Evolutionary conservation across 1,140 invertebrate species (phyloP).

Genomic region (Drosophila sp.): DNA sequence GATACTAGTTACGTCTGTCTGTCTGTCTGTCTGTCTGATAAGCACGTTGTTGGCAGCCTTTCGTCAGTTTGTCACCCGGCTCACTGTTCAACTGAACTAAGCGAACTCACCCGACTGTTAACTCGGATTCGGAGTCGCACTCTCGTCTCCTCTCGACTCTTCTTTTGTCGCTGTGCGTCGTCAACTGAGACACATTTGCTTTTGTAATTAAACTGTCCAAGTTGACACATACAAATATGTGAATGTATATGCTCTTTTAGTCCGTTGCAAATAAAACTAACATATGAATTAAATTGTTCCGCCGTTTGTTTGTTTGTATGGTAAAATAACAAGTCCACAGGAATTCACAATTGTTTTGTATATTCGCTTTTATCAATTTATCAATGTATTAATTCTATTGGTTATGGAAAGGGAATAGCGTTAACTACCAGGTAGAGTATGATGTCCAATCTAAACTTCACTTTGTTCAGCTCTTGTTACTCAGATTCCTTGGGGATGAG

Average conservation of each 20-base stretch:
- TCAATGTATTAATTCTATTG: background rate
- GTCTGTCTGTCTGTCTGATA: conserved; percentile 53
- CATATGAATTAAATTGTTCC: conserved; percentile 17
- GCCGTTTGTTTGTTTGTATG: conserved; percentile 35
- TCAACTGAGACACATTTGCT: conserved; percentile 31
- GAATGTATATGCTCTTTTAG: background rate
- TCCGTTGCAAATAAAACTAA: conserved; percentile 2
- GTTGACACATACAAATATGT: conserved; percentile 19
- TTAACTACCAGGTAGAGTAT: background rate
- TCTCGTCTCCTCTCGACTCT: background rate
- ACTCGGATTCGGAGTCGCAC: background rate
- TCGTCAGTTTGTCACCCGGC: conserved; percentile 63
- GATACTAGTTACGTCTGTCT: background rate
- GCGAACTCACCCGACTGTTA: conserved; percentile 13
- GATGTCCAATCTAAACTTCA: background rate
- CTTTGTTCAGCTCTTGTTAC: background rate
- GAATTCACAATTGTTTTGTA: conserved; percentile 14
- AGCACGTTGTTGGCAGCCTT: conserved; percentile 61
- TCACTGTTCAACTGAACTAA: conserved; percentile 11
- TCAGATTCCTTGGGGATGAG: background rate
- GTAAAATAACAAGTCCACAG: conserved; percentile 43
- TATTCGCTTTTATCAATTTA: conserved; percentile 9
- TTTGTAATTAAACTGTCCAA: conserved; percentile 55
- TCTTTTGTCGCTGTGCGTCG: conserved; percentile 9
- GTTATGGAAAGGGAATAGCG: background rate